Evolutionary conservation across 2,888 invertebrate genomes (phyloP).

Genomic region (Acanthoscelides obtectus): DNA sequence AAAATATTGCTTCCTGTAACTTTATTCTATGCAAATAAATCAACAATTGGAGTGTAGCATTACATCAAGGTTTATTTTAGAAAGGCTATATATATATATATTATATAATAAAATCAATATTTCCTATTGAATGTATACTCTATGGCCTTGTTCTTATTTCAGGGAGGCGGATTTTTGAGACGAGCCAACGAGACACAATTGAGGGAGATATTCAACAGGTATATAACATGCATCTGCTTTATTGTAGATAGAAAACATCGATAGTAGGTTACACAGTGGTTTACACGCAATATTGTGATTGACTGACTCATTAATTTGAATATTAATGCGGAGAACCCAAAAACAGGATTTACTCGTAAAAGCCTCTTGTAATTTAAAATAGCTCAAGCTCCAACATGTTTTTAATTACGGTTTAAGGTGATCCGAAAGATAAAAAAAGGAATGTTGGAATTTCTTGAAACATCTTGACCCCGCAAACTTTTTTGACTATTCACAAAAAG

Average conservation of each 20-base stretch:
- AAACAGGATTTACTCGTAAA: no score
- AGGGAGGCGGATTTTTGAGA: constrained; percentile 81
- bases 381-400: no score
- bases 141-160: constrained; percentile 14
- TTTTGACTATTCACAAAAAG: no score
- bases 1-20: background rate
- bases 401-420: no score
- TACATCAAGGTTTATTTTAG: background rate
- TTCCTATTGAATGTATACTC: background rate
- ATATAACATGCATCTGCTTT: constrained; percentile 58
- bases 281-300: no score
- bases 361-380: no score
- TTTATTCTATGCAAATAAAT: background rate
- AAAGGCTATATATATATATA: background rate
- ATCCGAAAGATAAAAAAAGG: no score
- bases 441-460: no score
- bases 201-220: constrained; percentile 81
- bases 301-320: no score
- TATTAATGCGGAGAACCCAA: no score
- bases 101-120: background rate
- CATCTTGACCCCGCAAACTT: no score
- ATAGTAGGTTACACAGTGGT: no score
- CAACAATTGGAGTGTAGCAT: background rate
- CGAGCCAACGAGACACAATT: constrained; percentile 85
- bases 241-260: background rate